phyloP scores from a whole-genome alignment of 2,888 invertebrate genomes.

The Thera obeliscata region DNA sequence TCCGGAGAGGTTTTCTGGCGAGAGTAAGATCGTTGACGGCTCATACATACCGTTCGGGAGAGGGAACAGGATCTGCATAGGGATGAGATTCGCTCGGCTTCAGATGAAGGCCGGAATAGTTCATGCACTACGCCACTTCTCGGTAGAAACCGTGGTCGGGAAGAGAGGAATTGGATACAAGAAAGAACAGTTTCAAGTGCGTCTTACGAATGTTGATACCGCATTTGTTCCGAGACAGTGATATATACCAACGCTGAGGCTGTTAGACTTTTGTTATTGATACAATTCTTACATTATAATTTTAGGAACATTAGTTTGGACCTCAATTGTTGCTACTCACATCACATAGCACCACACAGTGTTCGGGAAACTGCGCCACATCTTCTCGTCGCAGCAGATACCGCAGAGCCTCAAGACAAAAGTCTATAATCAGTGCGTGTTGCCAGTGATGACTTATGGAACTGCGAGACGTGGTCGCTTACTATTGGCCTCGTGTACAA shows the following conservation, averaged over 20 bases:
- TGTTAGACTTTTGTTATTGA: too few species aligned
- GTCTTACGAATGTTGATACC: conserved; percentile 53
- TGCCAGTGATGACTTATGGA: too few species aligned
- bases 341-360: too few species aligned
- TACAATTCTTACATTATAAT: too few species aligned
- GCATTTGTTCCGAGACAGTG: conserved; percentile 40
- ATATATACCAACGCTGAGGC: not conserved
- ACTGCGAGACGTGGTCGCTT: too few species aligned
- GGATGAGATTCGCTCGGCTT: conserved; percentile 59
- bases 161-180: conserved; percentile 50
- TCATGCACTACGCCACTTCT: conserved; percentile 53
- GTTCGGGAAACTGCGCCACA: too few species aligned
- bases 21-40: conserved; percentile 49
- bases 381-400: too few species aligned
- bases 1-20: conserved; percentile 65
- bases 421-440: too few species aligned
- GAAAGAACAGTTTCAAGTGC: conserved; percentile 55
- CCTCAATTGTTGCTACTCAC: too few species aligned
- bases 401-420: too few species aligned
- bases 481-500: too few species aligned
- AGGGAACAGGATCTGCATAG: conserved; percentile 74
- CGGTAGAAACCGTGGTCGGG: conserved; percentile 46
- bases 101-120: conserved; percentile 56
- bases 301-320: too few species aligned
- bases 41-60: conserved; percentile 74